Percentiles rank a stretch among this genome's conserved stretches.
Conservation (phyloP, 2,113 vertebrate species). For the Epinephelus cyanopodus region DNA sequence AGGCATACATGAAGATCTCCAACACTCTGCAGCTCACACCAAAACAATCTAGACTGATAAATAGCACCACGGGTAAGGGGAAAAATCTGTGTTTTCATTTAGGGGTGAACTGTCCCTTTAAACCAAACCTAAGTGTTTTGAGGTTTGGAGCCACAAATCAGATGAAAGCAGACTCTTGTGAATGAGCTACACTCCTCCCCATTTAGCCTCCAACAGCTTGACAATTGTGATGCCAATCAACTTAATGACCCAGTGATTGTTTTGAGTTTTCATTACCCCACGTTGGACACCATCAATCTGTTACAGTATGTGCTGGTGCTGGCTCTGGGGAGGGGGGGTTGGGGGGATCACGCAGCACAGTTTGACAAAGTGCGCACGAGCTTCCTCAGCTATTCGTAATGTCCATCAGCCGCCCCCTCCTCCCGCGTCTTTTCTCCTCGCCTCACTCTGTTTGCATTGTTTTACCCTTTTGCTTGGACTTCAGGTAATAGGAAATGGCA, state of each 20-base stretch:
- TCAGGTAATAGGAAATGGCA: constrained; percentile 96
- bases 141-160: constrained; percentile 66
- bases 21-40: no score
- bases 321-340: constrained; percentile 76
- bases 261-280: constrained; percentile 88
- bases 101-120: background rate
- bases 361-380: constrained; percentile 89
- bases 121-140: background rate
- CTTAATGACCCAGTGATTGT: constrained; percentile 91
- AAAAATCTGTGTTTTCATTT: no score
- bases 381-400: constrained; percentile 86
- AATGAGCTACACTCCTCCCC: constrained; percentile 85
- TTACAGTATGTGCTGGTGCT: constrained; percentile 83
- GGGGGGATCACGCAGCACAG: constrained; percentile 82
- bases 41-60: no score
- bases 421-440: constrained; percentile 48
- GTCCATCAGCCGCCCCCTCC: constrained; percentile 53
- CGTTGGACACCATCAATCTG: constrained; percentile 95
- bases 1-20: no score
- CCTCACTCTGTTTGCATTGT: constrained; percentile 74
- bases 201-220: constrained; percentile 89
- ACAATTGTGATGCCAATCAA: constrained; percentile 91
- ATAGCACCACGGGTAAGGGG: no score
- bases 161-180: constrained; percentile 89
- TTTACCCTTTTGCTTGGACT: constrained; percentile 88